Base-by-base conservation (phyloP, 2,888 invertebrate species). In the Lasioglossum morio region DNA sequence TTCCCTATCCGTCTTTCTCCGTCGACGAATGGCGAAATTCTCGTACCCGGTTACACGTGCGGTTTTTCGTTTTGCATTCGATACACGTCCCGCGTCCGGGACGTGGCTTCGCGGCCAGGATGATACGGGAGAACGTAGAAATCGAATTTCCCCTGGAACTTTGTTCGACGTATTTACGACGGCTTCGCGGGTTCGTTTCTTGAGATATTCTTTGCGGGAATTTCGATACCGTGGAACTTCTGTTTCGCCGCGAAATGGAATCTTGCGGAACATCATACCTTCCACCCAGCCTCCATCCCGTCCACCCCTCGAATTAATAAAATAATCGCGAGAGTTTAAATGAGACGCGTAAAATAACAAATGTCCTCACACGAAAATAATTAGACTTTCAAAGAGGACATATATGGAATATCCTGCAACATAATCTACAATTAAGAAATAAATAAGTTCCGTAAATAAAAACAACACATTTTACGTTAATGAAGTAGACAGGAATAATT, bases 81-180 rank as follows among this genome's bases (percentile, higher is more conserved):
- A 37, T 48, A n/a, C 73, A 66, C 73, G 73, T 48, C 66, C 27
- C 60, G 60, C 14, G 14, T 16, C 27, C 60, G 27, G 14, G 60
- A 60, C 60, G 27, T 60, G 60, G 60, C 27, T 27, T 27, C 60
- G 19, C 43, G 23, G 72, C 16, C 63, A 66, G 27, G 63, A 76
- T 19, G 72, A 63, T 72, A 73, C 34, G 48, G 60, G 16, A 4
- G 48, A 73, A 27, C 48, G 73, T 27, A 46, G 16, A 46, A 73
- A 79, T 73, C 73, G 79, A 79, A 73, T 73, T 76, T 66, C 46
- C 46, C 60, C 23, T 40, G 69, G 66, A 79, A 79, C 57, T 72
- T 60, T 23, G 69, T 69, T 69, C n/a, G 30, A 79, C 53, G 72
- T 79, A 72, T 72, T 79, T 60, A 72, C 46, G 46, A 72, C 72